phyloP scores from a whole-genome alignment of 2,888 invertebrate species.

The Cryptocephalus primarius region DNA sequence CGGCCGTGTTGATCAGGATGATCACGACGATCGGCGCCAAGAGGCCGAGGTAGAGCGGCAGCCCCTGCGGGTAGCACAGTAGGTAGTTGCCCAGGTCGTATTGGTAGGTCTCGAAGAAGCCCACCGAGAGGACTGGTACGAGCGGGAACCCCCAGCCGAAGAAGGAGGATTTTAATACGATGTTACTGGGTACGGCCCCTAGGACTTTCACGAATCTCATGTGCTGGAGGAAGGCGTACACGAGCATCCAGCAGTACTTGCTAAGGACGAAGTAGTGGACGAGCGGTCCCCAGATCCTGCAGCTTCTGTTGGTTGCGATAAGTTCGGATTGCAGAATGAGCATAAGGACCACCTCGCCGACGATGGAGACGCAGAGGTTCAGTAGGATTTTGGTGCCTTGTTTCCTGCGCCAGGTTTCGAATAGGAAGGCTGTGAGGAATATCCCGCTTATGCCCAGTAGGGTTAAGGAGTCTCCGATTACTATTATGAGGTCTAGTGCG shows the following conservation, averaged over 20 bases:
- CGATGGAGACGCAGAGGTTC: conserved; percentile 44
- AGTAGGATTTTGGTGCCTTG: conserved; percentile 50
- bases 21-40: conserved; percentile 44
- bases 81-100: conserved; percentile 40
- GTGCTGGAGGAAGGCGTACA: conserved; percentile 58
- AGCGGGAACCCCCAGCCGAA: conserved; percentile 54
- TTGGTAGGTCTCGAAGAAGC: conserved; percentile 36
- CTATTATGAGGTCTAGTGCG: conserved; percentile 40
- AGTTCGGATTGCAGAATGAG: conserved; percentile 24
- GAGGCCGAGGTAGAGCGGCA: conserved; percentile 44
- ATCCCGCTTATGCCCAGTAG: conserved; percentile 42
- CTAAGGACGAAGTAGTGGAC: conserved; percentile 56
- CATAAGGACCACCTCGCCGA: conserved; percentile 32
- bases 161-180: conserved; percentile 49
- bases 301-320: conserved; percentile 21
- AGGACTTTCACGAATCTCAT: conserved; percentile 54
- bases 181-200: conserved; percentile 46
- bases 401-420: conserved; percentile 50
- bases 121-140: conserved; percentile 34
- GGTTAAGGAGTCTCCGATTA: conserved; percentile 42
- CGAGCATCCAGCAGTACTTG: conserved; percentile 63
- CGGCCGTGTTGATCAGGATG: conserved; percentile 44
- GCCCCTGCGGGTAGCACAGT: conserved; percentile 44
- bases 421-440: conserved; percentile 42
- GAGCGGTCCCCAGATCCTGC: conserved; percentile 47